A percentile compares a stretch with the other conserved stretches of the same genome.
Evolutionary conservation across 2,113 vertebrate species (phyloP).

Genomic region (Nothoprocta pentlandii): DNA sequence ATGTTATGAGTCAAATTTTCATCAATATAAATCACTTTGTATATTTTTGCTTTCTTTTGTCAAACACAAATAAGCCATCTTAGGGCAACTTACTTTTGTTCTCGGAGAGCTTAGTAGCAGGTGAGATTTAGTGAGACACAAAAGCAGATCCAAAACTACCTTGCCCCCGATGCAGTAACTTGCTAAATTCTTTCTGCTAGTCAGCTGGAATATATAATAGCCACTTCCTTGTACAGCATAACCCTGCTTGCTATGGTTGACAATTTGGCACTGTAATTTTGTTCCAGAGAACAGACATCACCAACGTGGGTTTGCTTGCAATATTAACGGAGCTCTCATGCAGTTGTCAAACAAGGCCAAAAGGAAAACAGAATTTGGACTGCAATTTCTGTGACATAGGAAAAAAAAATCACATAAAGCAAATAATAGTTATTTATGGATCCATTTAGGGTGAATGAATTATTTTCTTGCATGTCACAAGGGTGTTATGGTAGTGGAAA

Average conservation of each 20-base stretch:
- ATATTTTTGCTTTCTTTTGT: constrained; percentile 1
- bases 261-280: background rate
- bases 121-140: background rate
- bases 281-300: background rate
- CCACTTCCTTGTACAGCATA: background rate
- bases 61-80: background rate
- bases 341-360: background rate
- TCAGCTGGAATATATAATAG: background rate
- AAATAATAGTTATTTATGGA: background rate
- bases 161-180: background rate
- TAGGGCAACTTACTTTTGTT: background rate
- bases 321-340: background rate
- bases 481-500: background rate
- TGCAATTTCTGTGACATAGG: background rate
- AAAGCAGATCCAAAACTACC: background rate
- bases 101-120: background rate
- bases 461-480: background rate
- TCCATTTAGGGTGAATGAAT: background rate
- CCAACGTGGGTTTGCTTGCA: background rate
- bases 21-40: background rate
- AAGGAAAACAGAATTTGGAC: background rate
- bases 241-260: background rate
- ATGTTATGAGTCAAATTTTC: constrained; percentile 23
- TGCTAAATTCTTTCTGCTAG: background rate
- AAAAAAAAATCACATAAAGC: background rate